Conservation (phyloP, 2,113 vertebrate genomes). For the Atrichornis clamosus region DNA sequence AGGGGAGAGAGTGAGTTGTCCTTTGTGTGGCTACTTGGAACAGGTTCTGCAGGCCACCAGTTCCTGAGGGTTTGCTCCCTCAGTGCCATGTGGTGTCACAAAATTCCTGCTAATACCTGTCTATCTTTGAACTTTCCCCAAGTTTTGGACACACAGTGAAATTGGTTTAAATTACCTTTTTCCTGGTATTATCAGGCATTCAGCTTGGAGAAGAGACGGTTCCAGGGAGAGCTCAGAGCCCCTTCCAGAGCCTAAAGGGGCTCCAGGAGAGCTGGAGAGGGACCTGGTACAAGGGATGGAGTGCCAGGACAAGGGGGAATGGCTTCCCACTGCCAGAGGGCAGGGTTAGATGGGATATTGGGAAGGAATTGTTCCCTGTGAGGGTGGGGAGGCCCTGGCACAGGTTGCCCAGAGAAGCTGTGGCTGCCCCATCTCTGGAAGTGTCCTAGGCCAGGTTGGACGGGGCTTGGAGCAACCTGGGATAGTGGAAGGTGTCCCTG, state of each 20-base stretch:
- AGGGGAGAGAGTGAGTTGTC: not conserved
- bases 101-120: not conserved
- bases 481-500: rapidly evolving
- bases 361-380: not conserved
- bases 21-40: not conserved
- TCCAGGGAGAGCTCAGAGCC: not conserved
- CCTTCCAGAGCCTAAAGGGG: not conserved
- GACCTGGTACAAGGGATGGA: rapidly evolving
- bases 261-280: not conserved
- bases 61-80: rapidly evolving
- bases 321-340: not conserved
- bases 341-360: not conserved
- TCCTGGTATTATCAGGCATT: not conserved
- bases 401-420: not conserved
- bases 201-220: not conserved
- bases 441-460: not conserved
- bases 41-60: not conserved
- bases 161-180: not conserved
- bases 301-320: not conserved
- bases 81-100: rapidly evolving
- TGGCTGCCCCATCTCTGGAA: not conserved
- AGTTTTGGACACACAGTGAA: not conserved
- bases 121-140: not conserved
- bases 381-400: not conserved
- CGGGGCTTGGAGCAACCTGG: not conserved